Evolutionary conservation across 2,113 vertebrate species (phyloP).

Genomic region (Anhinga anhinga): DNA sequence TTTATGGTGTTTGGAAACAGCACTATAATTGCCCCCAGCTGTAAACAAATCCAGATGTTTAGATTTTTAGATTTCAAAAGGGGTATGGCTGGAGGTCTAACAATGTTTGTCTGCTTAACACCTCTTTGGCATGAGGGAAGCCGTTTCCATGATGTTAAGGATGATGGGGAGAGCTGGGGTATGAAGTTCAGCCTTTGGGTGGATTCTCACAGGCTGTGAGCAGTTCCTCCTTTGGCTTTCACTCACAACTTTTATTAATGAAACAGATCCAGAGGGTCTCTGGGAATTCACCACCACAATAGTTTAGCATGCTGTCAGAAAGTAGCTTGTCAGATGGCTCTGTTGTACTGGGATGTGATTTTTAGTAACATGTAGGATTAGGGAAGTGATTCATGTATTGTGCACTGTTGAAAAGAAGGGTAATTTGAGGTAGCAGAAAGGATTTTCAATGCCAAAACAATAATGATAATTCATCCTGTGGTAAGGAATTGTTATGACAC

Average conservation of each 20-base stretch:
- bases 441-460: conserved; percentile 67
- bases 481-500: conserved; percentile 71
- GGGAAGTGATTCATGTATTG: conserved; percentile 63
- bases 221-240: conserved; percentile 11
- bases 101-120: neutral
- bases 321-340: conserved; percentile 51
- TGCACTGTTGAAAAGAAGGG: conserved; percentile 52
- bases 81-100: neutral
- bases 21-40: neutral
- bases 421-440: conserved; percentile 64
- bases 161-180: neutral
- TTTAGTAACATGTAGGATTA: conserved; percentile 57
- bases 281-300: conserved; percentile 23
- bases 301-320: conserved; percentile 42
- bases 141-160: neutral
- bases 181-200: neutral
- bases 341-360: conserved; percentile 45
- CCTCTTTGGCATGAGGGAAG: neutral
- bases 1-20: neutral
- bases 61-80: conserved; percentile 2
- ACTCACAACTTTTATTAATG: conserved; percentile 46
- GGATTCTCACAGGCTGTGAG: neutral
- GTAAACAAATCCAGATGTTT: conserved; percentile 24
- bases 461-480: conserved; percentile 64
- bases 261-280: conserved; percentile 40